Conservation (phyloP, 2,888 invertebrate genomes). For the Blomia tropicalis region DNA sequence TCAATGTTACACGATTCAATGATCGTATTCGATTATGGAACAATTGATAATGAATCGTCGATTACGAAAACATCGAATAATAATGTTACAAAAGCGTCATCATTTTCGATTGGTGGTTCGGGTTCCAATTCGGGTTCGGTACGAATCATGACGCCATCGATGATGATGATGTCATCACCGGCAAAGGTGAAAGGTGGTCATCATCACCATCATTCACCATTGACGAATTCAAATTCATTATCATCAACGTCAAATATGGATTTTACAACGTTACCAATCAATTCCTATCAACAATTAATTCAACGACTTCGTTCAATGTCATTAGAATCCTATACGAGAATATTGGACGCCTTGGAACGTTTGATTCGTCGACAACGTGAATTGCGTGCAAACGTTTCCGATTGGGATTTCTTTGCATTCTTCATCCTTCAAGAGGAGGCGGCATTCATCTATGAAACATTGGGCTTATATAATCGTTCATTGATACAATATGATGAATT, state of each 20-base stretch:
- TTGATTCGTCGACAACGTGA: slow-evolving; percentile 75
- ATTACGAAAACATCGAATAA: neutral
- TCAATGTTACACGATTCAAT: neutral
- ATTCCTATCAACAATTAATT: slow-evolving; percentile 12
- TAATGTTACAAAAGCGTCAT: neutral
- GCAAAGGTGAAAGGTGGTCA: too few species aligned
- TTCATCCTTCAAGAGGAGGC: slow-evolving; percentile 87
- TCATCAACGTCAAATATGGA: neutral
- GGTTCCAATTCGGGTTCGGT: neutral
- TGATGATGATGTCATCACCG: neutral
- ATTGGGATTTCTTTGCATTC: slow-evolving; percentile 88
- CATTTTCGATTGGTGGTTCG: neutral
- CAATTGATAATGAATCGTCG: neutral
- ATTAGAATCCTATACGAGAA: slow-evolving; percentile 70
- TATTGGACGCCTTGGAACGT: slow-evolving; percentile 60
- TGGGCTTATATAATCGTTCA: slow-evolving; percentile 80
- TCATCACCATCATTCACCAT: too few species aligned
- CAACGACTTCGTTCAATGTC: slow-evolving; percentile 14
- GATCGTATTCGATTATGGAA: neutral
- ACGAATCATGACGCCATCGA: neutral
- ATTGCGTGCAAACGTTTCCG: slow-evolving; percentile 66
- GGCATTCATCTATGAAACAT: slow-evolving; percentile 82
- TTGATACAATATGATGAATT: slow-evolving; percentile 91
- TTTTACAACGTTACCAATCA: neutral
- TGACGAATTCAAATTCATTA: neutral